Evolutionary conservation across 2,113 vertebrate genomes (phyloP), one percentile per base, ranked within the genome.

Genomic region (Neomonachus schauinslandi): DNA sequence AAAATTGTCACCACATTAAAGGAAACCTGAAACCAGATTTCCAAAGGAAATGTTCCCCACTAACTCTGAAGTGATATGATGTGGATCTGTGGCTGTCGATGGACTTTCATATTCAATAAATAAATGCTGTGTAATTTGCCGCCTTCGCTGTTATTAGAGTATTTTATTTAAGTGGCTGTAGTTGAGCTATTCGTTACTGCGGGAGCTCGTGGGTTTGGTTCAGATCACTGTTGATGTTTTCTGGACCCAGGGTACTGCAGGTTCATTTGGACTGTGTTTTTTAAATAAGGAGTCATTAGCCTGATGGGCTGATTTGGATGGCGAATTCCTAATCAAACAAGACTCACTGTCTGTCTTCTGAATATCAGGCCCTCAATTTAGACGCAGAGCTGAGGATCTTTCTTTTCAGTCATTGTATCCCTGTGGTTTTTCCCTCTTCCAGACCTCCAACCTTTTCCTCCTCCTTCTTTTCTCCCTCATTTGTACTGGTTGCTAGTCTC

Each of bases 71-170:
- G 33, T 13, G 59, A 83, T 89, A 61, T 53, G 85, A 63, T 92
- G 10, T 72, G 67, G 71, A 39, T 94, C 94, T 91, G 96, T 57
- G 57, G 89, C 89, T 95, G 67, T 94, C 96, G 63, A 6, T 97
- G 96, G 86, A 95, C 93, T 95, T 97, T 97, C 84, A 42, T 95
- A 98, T 97, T 93, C 94, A 88, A 96, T 98, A 97, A 98, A 87
- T 94, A 97, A 97, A 89, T 97, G 97, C 95, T 79, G 18, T 85
- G 79, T 97, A 61, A 96, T 98, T 98, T 96, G 18, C 96, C 79
- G 61, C 96, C 89, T 71, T 98, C 4, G 5, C 87, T 36, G 24
- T 96, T 86, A 95, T 97, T 72, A 94, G 92, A 69, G 92, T 94
- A 46, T 96, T 98, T 97, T 93, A 98, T 96, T 82, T 85, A 96